These are phyloP conservation scores for Rhodinocichla rosea DNA, from an alignment of 2,113 vertebrate species.

Conservation along the genomic window DNA sequence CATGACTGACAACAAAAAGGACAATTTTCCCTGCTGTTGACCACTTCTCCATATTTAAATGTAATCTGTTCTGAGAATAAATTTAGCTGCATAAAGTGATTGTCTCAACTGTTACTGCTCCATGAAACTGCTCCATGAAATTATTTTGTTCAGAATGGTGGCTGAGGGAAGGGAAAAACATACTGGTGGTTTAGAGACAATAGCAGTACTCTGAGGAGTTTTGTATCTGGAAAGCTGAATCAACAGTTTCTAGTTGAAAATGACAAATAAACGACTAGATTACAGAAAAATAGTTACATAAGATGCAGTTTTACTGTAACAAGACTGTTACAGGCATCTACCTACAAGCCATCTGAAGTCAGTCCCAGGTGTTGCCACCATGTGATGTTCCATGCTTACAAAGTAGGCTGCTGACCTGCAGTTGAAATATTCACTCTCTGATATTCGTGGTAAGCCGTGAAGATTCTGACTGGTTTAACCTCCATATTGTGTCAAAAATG, in stretches of 20 bases:
- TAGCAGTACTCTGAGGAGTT: neutral
- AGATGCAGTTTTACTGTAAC: neutral
- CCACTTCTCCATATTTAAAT: slow-evolving; percentile 84
- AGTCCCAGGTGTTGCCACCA: neutral
- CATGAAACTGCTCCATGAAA: neutral
- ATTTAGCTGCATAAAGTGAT: slow-evolving; percentile 72
- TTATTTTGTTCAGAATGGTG: neutral
- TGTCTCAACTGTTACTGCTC: slow-evolving; percentile 63
- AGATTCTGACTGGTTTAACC: neutral
- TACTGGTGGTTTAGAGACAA: neutral
- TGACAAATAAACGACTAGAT: neutral
- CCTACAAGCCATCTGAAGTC: neutral
- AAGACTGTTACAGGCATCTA: neutral
- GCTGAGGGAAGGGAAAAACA: neutral
- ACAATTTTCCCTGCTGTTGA: slow-evolving; percentile 69
- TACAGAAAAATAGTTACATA: neutral
- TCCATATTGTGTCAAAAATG: neutral
- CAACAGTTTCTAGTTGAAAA: neutral
- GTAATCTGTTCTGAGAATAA: slow-evolving; percentile 95
- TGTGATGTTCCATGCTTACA: neutral
- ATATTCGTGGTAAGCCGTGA: neutral
- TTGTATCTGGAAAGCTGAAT: neutral
- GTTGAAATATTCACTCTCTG: neutral
- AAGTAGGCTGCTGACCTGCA: neutral
- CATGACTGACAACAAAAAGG: neutral